Base-by-base conservation (phyloP, 1,140 invertebrate genomes). In the Microvelia longipes region DNA sequence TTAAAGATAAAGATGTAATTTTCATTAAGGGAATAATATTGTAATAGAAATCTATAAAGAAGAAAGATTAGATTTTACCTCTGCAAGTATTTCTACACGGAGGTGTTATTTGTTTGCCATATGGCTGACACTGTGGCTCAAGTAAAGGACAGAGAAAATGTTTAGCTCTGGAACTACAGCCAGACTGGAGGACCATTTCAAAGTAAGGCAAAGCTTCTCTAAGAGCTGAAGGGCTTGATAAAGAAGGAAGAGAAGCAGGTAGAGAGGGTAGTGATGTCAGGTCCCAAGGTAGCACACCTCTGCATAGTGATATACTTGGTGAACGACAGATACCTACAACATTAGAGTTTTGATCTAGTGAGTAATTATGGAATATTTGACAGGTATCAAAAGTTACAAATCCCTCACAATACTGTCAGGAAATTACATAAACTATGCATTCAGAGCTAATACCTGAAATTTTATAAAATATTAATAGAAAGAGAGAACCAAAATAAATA, bases 31-130 rank as follows among this genome's bases (percentile, higher is more conserved):
- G n/a, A n/a, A n/a, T n/a, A n/a, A n/a, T n/a, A n/a, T n/a, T n/a
- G n/a, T n/a, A n/a, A n/a, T n/a, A n/a, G n/a, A n/a, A n/a, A n/a
- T n/a, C n/a, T n/a, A n/a, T n/a, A n/a, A n/a, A n/a, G 35, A 50
- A 11, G 35, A 19, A 50, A 50, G 19, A 50, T 50, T 50, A 19
- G 35, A 50, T 50, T 14, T 60, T 78, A 87, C 86, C 84, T 83
- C 83, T 85, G 73, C 86, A 88, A 71, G 87, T 83, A 72, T 82
- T 84, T 60, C 83, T 80, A 73, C 87, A 88, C 0, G 87, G 87
- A 70, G 83, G 82, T 72, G 85, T 80, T 27, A 82, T 76, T 1
- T 79, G 79, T 71, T 82, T 82, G 0, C 85, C 83, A 35, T 79
- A 77, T 0, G 85, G 83, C 50, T 81, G 82, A 76, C 87, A 88